Conservation (phyloP, 2,797 vertebrate species). For the Pseudotriccus pelzelni region DNA sequence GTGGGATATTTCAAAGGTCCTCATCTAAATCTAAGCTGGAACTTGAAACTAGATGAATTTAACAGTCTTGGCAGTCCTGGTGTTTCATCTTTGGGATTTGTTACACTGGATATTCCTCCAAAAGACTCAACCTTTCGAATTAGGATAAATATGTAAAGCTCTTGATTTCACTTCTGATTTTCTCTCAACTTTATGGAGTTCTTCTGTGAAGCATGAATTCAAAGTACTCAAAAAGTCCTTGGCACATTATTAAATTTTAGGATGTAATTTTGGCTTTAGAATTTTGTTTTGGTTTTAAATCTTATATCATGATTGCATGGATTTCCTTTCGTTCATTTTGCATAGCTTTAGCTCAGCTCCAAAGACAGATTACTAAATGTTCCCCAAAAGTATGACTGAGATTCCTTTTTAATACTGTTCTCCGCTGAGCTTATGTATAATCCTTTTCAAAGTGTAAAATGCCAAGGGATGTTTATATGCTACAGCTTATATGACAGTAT, state of each 20-base stretch:
- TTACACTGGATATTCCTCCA: neutral
- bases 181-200: neutral
- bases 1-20: neutral
- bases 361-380: conserved; percentile 34
- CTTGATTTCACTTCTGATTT: neutral
- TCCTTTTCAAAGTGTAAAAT: conserved; percentile 65
- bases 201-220: neutral
- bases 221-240: neutral
- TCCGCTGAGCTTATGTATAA: conserved; percentile 54
- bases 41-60: neutral
- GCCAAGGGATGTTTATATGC: conserved; percentile 58
- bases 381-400: conserved; percentile 46
- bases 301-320: neutral
- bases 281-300: neutral
- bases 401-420: conserved; percentile 60
- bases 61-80: neutral
- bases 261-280: neutral
- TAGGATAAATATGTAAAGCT: neutral
- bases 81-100: neutral
- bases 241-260: neutral
- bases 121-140: neutral
- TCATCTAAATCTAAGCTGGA: neutral
- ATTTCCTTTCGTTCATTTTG: conserved; percentile 28
- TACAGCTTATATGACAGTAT: conserved; percentile 46
- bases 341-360: conserved; percentile 19